These are phyloP conservation scores for Apodemia zela DNA, from an alignment of 2,888 invertebrate genomes.

Conservation along the genomic window DNA sequence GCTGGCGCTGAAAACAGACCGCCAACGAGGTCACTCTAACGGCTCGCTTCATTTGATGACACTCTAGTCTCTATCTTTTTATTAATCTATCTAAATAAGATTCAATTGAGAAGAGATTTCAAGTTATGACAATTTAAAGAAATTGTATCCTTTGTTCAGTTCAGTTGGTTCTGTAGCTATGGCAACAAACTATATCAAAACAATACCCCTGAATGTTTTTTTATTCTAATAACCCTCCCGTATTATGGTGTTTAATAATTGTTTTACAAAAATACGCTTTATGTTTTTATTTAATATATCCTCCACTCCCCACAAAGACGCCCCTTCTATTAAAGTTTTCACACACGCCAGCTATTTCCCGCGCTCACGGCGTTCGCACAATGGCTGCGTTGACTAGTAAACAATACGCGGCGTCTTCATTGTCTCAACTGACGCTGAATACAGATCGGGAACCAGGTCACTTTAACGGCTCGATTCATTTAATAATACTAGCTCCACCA, in stretches of 20 bases:
- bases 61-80: neutral
- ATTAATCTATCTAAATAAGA: neutral
- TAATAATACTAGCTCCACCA: neutral
- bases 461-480: slow-evolving; percentile 18
- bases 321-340: slow-evolving; percentile 4
- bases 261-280: too few relatives aligned
- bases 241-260: too few relatives aligned
- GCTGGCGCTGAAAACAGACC: slow-evolving; percentile 18
- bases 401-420: slow-evolving; percentile 22
- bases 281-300: too few relatives aligned
- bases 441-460: slow-evolving; percentile 21
- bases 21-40: slow-evolving; percentile 21
- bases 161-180: too few relatives aligned
- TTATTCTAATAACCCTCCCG: too few relatives aligned
- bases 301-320: neutral
- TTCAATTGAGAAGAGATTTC: too few relatives aligned
- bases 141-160: too few relatives aligned
- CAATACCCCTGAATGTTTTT: too few relatives aligned
- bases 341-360: neutral
- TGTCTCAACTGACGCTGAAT: slow-evolving; percentile 22
- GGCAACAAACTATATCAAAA: too few relatives aligned
- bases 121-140: too few relatives aligned
- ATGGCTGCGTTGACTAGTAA: slow-evolving; percentile 16
- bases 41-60: slow-evolving; percentile 11
- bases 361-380: slow-evolving; percentile 9